Evolutionary conservation across 1,140 invertebrate species (phyloP).

Genomic region (Phthorimaea operculella): DNA sequence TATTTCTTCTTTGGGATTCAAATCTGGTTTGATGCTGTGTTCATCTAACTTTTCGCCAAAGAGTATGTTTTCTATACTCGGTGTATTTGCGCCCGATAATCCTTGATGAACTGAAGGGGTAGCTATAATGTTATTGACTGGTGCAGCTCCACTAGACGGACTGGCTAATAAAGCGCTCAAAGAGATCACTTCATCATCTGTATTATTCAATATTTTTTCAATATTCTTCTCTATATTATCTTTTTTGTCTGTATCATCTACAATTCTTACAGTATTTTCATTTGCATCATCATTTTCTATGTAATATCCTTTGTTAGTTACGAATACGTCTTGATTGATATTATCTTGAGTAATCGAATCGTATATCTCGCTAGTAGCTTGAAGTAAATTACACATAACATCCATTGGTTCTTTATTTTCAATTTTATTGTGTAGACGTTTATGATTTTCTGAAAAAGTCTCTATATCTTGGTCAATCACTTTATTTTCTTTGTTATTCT

Average conservation of each 20-base stretch:
- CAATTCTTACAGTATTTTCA: no score
- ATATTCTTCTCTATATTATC: constrained; percentile 45
- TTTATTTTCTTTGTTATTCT: no score
- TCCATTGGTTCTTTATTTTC: no score
- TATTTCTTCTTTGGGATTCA: constrained; percentile 15
- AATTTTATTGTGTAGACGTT: no score
- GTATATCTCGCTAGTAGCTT: no score
- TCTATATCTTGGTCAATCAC: no score
- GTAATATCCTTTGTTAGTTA: no score
- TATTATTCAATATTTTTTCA: constrained; percentile 41
- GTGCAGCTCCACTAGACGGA: constrained; percentile 15
- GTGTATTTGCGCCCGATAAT: constrained; percentile 32
- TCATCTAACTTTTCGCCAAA: constrained; percentile 37
- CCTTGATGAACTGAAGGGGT: constrained; percentile 21
- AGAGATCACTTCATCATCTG: constrained; percentile 28
- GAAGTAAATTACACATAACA: no score
- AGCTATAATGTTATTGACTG: not conserved
- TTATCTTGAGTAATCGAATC: no score
- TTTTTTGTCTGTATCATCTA: not conserved
- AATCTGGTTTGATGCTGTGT: constrained; percentile 9
- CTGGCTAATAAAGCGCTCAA: constrained; percentile 40
- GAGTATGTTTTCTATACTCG: constrained; percentile 45
- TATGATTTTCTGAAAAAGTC: no score
- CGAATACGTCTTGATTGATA: no score
- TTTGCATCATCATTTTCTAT: no score